A percentile compares a stretch with the other conserved stretches of the same genome.
Evolutionary conservation across 2,888 invertebrate genomes (phyloP).

Genomic region (Spodoptera picta): DNA sequence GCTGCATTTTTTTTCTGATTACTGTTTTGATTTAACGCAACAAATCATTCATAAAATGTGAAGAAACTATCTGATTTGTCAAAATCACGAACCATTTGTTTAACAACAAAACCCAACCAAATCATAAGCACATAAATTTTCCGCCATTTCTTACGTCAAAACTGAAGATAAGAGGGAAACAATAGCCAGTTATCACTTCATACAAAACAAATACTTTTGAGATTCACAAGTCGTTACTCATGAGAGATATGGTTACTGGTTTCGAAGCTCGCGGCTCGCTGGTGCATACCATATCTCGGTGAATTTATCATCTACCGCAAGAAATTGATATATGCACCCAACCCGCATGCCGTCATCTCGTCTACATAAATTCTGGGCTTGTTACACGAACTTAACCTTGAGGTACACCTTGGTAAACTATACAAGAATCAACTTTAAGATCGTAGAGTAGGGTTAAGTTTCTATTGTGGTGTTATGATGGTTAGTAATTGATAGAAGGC

Average conservation of each 20-base stretch:
- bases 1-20: background rate
- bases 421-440: slow-evolving; percentile 55
- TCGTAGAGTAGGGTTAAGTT: slow-evolving; percentile 32
- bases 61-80: background rate
- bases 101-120: slow-evolving; percentile 2
- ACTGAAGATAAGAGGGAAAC: slow-evolving; percentile 47
- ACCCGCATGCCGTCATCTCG: slow-evolving; percentile 62
- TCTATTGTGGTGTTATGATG: slow-evolving; percentile 21
- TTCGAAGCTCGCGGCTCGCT: slow-evolving; percentile 55
- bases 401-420: slow-evolving; percentile 40
- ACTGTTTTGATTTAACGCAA: no score
- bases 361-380: slow-evolving; percentile 68
- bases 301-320: slow-evolving; percentile 80
- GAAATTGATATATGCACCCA: slow-evolving; percentile 78
- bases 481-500: slow-evolving; percentile 56
- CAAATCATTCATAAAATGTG: no score
- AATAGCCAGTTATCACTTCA: slow-evolving; percentile 53
- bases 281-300: slow-evolving; percentile 72
- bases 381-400: slow-evolving; percentile 71
- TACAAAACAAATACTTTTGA: slow-evolving; percentile 47
- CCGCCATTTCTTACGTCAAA: slow-evolving; percentile 30
- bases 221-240: slow-evolving; percentile 56
- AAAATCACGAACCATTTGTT: slow-evolving; percentile 8
- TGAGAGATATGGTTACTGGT: slow-evolving; percentile 59
- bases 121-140: slow-evolving; percentile 22